phyloP scores from a whole-genome alignment of 2,113 vertebrate genomes.

The Callopanchax toddi region DNA sequence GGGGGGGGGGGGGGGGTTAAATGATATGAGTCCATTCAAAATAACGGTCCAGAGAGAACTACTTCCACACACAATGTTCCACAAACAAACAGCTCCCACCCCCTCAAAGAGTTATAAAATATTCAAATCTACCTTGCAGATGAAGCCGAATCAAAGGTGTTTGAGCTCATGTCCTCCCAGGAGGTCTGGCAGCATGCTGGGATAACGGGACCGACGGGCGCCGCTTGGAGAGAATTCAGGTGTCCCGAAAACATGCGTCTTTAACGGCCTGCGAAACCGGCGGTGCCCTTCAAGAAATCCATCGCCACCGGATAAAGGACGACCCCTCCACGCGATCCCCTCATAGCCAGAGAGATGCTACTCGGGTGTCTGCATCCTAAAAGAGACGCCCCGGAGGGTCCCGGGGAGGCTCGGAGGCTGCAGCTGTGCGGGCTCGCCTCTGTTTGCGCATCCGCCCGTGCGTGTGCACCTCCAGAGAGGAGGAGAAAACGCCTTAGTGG shows the following conservation, averaged over 20 bases:
- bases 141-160: slow-evolving; percentile 58
- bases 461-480: slow-evolving; percentile 62
- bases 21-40: slow-evolving; percentile 17
- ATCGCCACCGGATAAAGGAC: slow-evolving; percentile 52
- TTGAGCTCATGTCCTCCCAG: slow-evolving; percentile 41
- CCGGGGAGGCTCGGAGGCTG: slow-evolving; percentile 57
- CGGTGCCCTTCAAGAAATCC: slow-evolving; percentile 77
- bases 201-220: slow-evolving; percentile 49
- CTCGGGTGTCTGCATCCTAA: not conserved
- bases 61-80: slow-evolving; percentile 37
- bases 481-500: slow-evolving; percentile 78
- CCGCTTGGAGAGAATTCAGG: slow-evolving; percentile 55
- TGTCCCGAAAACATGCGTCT: slow-evolving; percentile 65
- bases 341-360: slow-evolving; percentile 17
- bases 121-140: slow-evolving; percentile 73
- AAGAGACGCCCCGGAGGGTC: slow-evolving; percentile 36
- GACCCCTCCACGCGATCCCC: slow-evolving; percentile 22
- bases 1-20: not conserved
- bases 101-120: slow-evolving; percentile 35
- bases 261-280: slow-evolving; percentile 65
- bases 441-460: slow-evolving; percentile 69
- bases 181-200: slow-evolving; percentile 45
- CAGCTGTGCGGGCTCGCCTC: slow-evolving; percentile 69
- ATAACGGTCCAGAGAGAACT: slow-evolving; percentile 57
- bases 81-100: not conserved